These are phyloP conservation scores for Ameiurus melas DNA, from an alignment of 2,113 vertebrate species.

Conservation along the genomic window DNA sequence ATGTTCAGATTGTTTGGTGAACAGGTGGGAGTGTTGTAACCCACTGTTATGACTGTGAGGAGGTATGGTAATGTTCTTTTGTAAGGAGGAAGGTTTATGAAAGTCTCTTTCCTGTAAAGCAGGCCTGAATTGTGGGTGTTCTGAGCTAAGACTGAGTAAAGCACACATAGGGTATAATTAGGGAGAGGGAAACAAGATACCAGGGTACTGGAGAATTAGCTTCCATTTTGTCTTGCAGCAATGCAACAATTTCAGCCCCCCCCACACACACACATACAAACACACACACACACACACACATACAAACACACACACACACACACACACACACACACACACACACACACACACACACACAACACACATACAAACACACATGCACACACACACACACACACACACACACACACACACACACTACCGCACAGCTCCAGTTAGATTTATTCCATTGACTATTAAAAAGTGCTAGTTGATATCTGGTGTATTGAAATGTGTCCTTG, in stretches of 20 bases:
- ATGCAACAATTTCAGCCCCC: conserved; percentile 66
- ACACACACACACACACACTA: not conserved
- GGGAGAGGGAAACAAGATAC: conserved; percentile 37
- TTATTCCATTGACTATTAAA: not conserved
- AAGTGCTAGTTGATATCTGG: not conserved
- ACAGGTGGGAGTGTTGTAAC: conserved; percentile 61
- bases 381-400: conserved; percentile 1
- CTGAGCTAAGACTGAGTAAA: conserved; percentile 54
- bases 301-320: not conserved
- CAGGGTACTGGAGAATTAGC: conserved; percentile 39
- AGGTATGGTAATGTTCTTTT: conserved; percentile 57
- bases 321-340: conserved; percentile 1
- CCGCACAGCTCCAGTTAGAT: not conserved
- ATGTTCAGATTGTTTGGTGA: conserved; percentile 68
- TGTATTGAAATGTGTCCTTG: not conserved
- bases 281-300: not conserved
- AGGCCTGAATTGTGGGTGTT: conserved; percentile 66
- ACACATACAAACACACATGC: not conserved
- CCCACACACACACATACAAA: conserved; percentile 5
- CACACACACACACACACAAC: no score
- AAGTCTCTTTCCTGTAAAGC: conserved; percentile 38
- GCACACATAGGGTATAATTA: conserved; percentile 42
- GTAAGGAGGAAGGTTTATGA: conserved; percentile 47
- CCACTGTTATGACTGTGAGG: conserved; percentile 57
- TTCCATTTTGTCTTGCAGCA: conserved; percentile 40